Evolutionary conservation across 2,888 invertebrate genomes (phyloP), one percentile per base, ranked within the genome.

Genomic region (Dolomedes plantarius): DNA sequence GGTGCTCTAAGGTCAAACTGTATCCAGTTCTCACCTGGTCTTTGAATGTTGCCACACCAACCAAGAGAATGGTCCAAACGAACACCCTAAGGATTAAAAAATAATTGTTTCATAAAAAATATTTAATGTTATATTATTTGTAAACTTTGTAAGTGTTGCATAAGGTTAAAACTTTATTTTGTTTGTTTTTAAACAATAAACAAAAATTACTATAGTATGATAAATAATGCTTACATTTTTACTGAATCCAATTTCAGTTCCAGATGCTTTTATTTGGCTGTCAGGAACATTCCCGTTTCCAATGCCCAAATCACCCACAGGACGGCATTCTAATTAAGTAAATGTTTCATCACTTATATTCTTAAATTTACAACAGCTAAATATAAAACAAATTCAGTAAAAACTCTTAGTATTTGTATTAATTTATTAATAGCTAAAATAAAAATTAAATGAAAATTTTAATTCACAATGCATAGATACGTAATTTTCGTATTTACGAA

Each of bases 231-330:
- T 92, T 92, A 96, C 95, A 89, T 95, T 94, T 93, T 96, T 96
- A 65, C 94, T 93, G 91, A 96, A 97, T 89, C 96, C 96, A 82
- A 93, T 92, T 92, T 97, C 97, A 76, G 95, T 94, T 75, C 94
- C 93, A 0, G 97, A 97, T 56, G 96, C 96, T 56, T 94, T 94
- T 46, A 97, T 96, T 36, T 96, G 95, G 89, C 96, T 96, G 90
- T 97, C 97, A 0, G 97, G 96, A 90, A 98, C 95, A 79, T 96
- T 97, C 46, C 97, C 96, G 90, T 96, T 96, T 65, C 95, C 95
- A 29, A 96, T 92, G 28, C 97, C 97, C 73, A 98, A 93, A 91
- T 97, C 97, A 6, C 95, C 96, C 36, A 97, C 96, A 0, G 97
- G 97, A 89, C 97, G 94, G 90, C 97, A 97, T 90, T 97, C 97